phyloP scores from a whole-genome alignment of 2,113 vertebrate genomes.

The Mormoops blainvillei region DNA sequence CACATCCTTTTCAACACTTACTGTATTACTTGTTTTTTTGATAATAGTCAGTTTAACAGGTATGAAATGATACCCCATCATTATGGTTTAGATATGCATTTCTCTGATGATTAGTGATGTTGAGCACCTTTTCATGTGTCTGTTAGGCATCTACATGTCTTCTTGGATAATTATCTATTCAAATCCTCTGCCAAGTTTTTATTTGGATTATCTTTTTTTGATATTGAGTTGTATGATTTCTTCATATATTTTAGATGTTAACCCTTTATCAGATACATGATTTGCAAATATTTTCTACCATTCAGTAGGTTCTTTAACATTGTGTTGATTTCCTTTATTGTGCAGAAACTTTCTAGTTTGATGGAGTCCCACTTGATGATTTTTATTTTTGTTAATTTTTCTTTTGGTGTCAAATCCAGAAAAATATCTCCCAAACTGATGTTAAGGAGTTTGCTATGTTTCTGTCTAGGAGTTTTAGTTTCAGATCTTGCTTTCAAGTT shows the following conservation, averaged over 20 bases:
- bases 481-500: background rate
- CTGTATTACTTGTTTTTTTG: background rate
- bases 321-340: background rate
- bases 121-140: background rate
- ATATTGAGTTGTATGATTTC: background rate
- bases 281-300: background rate
- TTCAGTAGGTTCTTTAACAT: background rate
- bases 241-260: background rate
- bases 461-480: background rate
- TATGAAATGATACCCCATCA: background rate
- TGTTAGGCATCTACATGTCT: background rate
- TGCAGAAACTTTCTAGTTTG: background rate
- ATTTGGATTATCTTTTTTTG: background rate
- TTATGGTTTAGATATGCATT: background rate
- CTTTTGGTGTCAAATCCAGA: background rate
- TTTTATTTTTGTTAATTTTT: background rate
- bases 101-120: background rate
- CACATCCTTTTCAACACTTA: background rate
- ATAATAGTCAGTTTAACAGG: background rate
- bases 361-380: background rate
- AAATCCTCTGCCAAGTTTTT: background rate
- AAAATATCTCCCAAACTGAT: background rate
- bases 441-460: background rate
- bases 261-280: background rate
- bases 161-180: background rate